Percentiles rank a stretch among this genome's conserved stretches.
These are phyloP conservation scores for Larimichthys crocea DNA, from an alignment of 2,113 vertebrate species.

Conservation along the genomic window DNA sequence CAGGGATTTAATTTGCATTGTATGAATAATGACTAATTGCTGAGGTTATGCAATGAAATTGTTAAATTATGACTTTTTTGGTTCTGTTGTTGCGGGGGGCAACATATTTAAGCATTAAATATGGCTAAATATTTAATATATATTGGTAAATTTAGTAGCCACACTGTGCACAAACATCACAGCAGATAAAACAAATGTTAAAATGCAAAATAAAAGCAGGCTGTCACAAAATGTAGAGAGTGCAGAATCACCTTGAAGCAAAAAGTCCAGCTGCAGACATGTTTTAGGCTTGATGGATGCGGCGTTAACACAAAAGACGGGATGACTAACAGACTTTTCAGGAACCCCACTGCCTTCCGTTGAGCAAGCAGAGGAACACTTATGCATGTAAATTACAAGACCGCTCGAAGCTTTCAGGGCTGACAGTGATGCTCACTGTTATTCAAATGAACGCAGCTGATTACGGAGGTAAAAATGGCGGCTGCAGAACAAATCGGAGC, in stretches of 20 bases:
- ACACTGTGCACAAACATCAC: neutral
- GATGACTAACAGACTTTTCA: constrained; percentile 42
- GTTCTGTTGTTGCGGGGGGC: neutral
- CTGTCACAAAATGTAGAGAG: neutral
- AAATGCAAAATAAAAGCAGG: neutral
- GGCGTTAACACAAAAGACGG: constrained; percentile 21
- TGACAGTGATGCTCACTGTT: constrained; percentile 48
- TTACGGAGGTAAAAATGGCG: constrained; percentile 22
- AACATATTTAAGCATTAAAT: constrained; percentile 8
- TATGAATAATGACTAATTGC: constrained; percentile 49
- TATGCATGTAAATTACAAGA: constrained; percentile 44
- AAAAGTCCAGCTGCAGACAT: neutral
- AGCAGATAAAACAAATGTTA: neutral
- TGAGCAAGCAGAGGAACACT: constrained; percentile 12
- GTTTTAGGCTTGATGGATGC: constrained; percentile 24
- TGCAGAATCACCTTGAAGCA: neutral
- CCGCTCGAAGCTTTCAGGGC: constrained; percentile 13
- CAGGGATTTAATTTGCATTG: constrained; percentile 39
- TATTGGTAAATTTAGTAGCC: neutral
- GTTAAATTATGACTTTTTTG: constrained; percentile 12
- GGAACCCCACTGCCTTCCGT: constrained; percentile 1
- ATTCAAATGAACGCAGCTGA: constrained; percentile 46
- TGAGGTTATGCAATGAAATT: constrained; percentile 35
- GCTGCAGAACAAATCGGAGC: constrained; percentile 1
- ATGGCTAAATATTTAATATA: too few species aligned